These are phyloP conservation scores for Salminus brasiliensis DNA, from an alignment of 2,113 vertebrate genomes.

Conservation along the genomic window DNA sequence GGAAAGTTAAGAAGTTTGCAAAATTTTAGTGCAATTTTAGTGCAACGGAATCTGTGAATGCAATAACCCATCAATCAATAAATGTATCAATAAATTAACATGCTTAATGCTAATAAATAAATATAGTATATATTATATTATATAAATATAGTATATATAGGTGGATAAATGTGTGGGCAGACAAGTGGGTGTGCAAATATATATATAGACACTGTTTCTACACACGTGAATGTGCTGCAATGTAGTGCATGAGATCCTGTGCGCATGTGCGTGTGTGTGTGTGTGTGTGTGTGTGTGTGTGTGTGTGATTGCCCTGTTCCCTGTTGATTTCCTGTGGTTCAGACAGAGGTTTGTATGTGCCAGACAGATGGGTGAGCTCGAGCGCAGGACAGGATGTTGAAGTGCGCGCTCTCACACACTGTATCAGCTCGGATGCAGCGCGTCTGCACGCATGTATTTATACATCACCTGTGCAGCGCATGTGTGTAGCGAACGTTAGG, in stretches of 20 bases:
- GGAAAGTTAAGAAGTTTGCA: too few relatives aligned
- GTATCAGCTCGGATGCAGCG: slow-evolving; percentile 31
- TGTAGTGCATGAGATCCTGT: not conserved
- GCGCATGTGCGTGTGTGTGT: slow-evolving; percentile 30
- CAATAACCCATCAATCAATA: too few relatives aligned
- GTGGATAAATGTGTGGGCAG: too few relatives aligned
- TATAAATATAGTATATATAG: too few relatives aligned
- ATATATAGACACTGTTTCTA: too few relatives aligned
- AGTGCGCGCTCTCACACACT: slow-evolving; percentile 25
- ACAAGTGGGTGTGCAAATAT: too few relatives aligned
- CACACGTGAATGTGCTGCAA: not conserved
- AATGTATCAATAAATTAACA: too few relatives aligned
- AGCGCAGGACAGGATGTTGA: slow-evolving; percentile 55
- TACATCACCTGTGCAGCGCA: slow-evolving; percentile 27
- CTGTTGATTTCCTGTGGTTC: slow-evolving; percentile 63
- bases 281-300: slow-evolving; percentile 35
- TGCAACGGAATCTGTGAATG: too few relatives aligned
- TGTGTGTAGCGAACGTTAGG: not conserved
- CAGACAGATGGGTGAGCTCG: slow-evolving; percentile 48
- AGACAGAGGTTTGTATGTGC: slow-evolving; percentile 63
- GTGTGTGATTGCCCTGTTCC: slow-evolving; percentile 43
- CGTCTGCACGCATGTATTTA: slow-evolving; percentile 25
- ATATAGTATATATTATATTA: too few relatives aligned
- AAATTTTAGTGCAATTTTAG: too few relatives aligned
- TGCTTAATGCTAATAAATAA: too few relatives aligned